Evolutionary conservation across 2,113 vertebrate species (phyloP).

Genomic region (Podarcis muralis): DNA sequence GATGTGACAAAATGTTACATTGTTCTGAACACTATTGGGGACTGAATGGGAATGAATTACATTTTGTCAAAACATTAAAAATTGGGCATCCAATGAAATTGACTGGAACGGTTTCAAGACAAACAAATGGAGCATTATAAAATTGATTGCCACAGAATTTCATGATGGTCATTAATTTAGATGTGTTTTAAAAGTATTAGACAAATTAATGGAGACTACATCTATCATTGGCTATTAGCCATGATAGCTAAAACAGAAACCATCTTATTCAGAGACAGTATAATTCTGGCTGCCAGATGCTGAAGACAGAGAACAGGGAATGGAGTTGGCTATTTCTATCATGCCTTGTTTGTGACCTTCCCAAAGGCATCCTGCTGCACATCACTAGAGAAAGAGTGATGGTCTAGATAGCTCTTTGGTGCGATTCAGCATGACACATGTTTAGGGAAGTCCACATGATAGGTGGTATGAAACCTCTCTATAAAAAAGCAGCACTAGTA

Average conservation of each 20-base stretch:
- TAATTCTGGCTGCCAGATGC: neutral
- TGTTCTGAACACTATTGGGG: neutral
- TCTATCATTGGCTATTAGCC: neutral
- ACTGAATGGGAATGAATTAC: neutral
- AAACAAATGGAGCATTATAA: constrained; percentile 10
- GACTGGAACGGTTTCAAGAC: neutral
- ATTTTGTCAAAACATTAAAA: neutral
- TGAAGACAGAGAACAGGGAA: neutral
- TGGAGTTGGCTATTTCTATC: neutral
- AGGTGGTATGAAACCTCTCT: too few relatives aligned
- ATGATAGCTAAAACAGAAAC: neutral
- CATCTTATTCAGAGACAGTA: neutral
- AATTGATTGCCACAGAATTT: neutral
- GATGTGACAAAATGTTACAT: neutral
- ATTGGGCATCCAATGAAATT: neutral
- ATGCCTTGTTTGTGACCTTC: neutral
- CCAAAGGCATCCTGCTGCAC: neutral
- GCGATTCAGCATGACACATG: neutral
- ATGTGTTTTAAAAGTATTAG: constrained; percentile 16
- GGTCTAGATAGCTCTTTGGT: neutral
- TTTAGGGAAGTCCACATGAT: too few relatives aligned
- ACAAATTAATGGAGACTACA: constrained; percentile 5
- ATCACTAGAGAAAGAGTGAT: neutral
- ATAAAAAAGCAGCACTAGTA: too few relatives aligned
- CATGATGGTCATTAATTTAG: neutral